These are phyloP conservation scores for Aurelia sp. DNA, from an alignment of 30 jellyfish, hydroid and myxozoan species.

Conservation along the genomic window DNA sequence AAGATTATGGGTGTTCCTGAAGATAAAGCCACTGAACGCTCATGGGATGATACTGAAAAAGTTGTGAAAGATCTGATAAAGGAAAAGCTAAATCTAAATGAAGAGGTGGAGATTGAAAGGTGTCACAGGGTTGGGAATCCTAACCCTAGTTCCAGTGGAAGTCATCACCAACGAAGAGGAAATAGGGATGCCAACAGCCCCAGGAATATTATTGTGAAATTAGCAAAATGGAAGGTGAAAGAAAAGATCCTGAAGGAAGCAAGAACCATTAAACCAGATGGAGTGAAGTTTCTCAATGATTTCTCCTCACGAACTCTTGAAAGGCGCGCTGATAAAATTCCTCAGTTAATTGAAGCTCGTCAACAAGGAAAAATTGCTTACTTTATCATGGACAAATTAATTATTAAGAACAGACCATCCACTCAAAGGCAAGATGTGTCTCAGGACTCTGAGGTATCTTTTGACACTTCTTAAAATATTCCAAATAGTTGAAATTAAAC, in stretches of 20 bases:
- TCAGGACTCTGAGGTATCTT: slow-evolving; percentile 12
- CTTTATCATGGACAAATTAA: too few species aligned
- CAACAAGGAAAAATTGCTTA: too few species aligned
- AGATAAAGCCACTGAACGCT: too few species aligned
- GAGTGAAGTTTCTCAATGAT: slow-evolving; percentile 11
- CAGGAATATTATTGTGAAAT: slow-evolving; percentile 3
- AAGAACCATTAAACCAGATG: neutral
- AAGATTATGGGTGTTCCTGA: too few species aligned
- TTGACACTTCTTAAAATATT: neutral
- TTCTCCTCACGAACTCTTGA: slow-evolving; percentile 8
- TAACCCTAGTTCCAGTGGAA: too few species aligned
- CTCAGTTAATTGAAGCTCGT: too few species aligned
- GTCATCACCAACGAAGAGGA: too few species aligned
- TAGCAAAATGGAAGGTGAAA: slow-evolving; percentile 4
- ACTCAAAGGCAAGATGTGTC: slow-evolving; percentile 21
- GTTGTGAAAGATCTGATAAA: too few species aligned
- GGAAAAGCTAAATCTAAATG: too few species aligned
- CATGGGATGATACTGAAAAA: too few species aligned
- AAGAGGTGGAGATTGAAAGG: too few species aligned
- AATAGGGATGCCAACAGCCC: slow-evolving; percentile 13
- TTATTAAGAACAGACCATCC: slow-evolving; percentile 4
- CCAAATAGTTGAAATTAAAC: slow-evolving; percentile 1
- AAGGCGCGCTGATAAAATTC: neutral
- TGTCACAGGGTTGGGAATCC: too few species aligned
- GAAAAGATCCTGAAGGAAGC: slow-evolving; percentile 8